Percentiles rank a stretch among this genome's conserved stretches.
These are phyloP conservation scores for Lampropteryx suffumata DNA, from an alignment of 2,888 invertebrate genomes.

Conservation along the genomic window DNA sequence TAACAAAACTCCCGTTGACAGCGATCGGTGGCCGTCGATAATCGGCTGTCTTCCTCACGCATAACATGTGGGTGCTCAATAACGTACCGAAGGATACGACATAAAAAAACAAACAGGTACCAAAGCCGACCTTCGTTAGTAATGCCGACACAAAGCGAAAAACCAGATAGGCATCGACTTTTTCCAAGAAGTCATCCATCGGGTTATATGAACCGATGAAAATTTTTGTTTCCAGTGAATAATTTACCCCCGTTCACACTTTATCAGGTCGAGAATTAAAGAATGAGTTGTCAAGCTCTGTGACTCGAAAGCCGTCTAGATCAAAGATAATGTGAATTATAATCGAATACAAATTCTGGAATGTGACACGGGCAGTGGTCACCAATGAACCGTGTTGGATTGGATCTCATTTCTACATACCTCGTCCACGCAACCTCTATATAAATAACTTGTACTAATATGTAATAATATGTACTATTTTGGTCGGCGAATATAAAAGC, in stretches of 20 bases:
- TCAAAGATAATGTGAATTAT: conserved; percentile 65
- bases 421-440: too few relatives aligned
- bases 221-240: conserved; percentile 63
- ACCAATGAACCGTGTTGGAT: conserved; percentile 67
- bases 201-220: conserved; percentile 56
- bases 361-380: conserved; percentile 60
- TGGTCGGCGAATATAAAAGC: conserved; percentile 52
- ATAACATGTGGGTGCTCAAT: conserved; percentile 61
- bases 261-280: conserved; percentile 50
- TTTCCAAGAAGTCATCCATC: conserved; percentile 70
- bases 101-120: conserved; percentile 70
- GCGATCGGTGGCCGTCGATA: conserved; percentile 74
- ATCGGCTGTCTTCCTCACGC: conserved; percentile 61
- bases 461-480: conserved; percentile 10
- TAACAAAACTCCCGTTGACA: conserved; percentile 63
- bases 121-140: conserved; percentile 68
- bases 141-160: conserved; percentile 71
- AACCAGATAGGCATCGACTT: conserved; percentile 68
- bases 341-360: conserved; percentile 66
- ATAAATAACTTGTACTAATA: conserved; percentile 7
- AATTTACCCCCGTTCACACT: conserved; percentile 76
- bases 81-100: conserved; percentile 45
- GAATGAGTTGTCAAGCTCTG: conserved; percentile 71
- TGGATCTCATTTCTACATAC: conserved; percentile 43
- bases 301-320: conserved; percentile 56